Conservation (phyloP, 35 echinoderm and acorn worm species). For the Heliocidaris tuberculata region DNA sequence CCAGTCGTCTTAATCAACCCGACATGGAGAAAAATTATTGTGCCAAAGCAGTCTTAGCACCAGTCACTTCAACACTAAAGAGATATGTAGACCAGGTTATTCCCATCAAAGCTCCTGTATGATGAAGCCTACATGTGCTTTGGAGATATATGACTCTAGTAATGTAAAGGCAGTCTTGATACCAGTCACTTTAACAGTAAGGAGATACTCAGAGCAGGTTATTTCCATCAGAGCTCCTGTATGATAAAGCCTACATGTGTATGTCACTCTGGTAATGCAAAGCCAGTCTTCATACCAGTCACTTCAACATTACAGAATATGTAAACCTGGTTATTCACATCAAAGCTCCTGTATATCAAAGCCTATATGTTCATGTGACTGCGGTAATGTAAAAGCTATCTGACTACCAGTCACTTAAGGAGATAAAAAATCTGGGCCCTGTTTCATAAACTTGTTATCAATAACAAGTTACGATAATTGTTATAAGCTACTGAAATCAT, state of each 20-base stretch:
- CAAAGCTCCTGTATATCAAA: neutral
- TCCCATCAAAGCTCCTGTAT: slow-evolving; percentile 15
- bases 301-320: slow-evolving; percentile 53
- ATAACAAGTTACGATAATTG: too few species aligned
- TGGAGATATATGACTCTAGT: too few species aligned
- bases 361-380: neutral
- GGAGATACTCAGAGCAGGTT: neutral
- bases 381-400: slow-evolving; percentile 53
- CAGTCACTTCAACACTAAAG: slow-evolving; percentile 58
- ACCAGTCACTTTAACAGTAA: slow-evolving; percentile 55
- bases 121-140: neutral
- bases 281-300: slow-evolving; percentile 62
- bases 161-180: slow-evolving; percentile 58
- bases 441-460: too few species aligned
- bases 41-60: slow-evolving; percentile 68
- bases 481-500: too few species aligned
- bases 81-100: slow-evolving; percentile 18
- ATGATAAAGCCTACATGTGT: neutral
- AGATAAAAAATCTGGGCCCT: neutral
- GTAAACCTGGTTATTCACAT: neutral
- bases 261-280: neutral
- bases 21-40: slow-evolving; percentile 70
- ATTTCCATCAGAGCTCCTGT: neutral
- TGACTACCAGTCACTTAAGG: slow-evolving; percentile 53
- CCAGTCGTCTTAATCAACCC: slow-evolving; percentile 32